Evolutionary conservation across 2,888 invertebrate genomes (phyloP).

Genomic region (Polymixis flavicincta): DNA sequence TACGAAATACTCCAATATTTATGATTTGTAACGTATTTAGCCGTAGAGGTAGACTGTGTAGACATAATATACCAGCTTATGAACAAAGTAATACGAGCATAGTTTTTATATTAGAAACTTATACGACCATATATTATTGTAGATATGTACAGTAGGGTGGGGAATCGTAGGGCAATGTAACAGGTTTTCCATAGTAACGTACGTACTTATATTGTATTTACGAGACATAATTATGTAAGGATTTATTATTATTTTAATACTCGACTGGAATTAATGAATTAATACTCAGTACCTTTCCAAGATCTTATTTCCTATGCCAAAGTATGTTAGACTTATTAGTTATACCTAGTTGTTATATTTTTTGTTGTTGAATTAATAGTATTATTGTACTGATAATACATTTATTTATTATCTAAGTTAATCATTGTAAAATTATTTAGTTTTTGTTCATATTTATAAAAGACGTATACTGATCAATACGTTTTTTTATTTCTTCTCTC

Average conservation of each 20-base stretch:
- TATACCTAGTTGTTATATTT: slow-evolving; percentile 36
- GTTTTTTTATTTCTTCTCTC: slow-evolving; percentile 48
- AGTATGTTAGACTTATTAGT: slow-evolving; percentile 57
- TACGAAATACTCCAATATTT: slow-evolving; percentile 88
- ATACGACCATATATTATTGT: slow-evolving; percentile 77
- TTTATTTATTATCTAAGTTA: slow-evolving; percentile 57
- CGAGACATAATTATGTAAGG: slow-evolving; percentile 50
- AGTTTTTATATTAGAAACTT: slow-evolving; percentile 87
- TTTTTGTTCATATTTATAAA: slow-evolving; percentile 66
- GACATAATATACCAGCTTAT: slow-evolving; percentile 82
- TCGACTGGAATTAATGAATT: slow-evolving; percentile 48
- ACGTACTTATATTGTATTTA: slow-evolving; percentile 59
- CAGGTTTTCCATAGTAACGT: slow-evolving; percentile 70
- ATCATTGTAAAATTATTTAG: slow-evolving; percentile 53
- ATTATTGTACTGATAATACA: slow-evolving; percentile 49
- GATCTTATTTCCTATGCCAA: slow-evolving; percentile 64
- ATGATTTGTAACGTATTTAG: slow-evolving; percentile 86
- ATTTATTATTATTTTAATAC: slow-evolving; percentile 59
- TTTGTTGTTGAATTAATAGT: slow-evolving; percentile 49
- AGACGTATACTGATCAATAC: slow-evolving; percentile 59
- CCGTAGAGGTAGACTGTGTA: slow-evolving; percentile 78
- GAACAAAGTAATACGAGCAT: slow-evolving; percentile 82
- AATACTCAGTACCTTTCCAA: slow-evolving; percentile 58
- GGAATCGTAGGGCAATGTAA: slow-evolving; percentile 70
- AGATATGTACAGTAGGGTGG: slow-evolving; percentile 74